These are phyloP conservation scores for Myotis findleyi DNA, from an alignment of 2,797 vertebrate species.

Conservation along the genomic window DNA sequence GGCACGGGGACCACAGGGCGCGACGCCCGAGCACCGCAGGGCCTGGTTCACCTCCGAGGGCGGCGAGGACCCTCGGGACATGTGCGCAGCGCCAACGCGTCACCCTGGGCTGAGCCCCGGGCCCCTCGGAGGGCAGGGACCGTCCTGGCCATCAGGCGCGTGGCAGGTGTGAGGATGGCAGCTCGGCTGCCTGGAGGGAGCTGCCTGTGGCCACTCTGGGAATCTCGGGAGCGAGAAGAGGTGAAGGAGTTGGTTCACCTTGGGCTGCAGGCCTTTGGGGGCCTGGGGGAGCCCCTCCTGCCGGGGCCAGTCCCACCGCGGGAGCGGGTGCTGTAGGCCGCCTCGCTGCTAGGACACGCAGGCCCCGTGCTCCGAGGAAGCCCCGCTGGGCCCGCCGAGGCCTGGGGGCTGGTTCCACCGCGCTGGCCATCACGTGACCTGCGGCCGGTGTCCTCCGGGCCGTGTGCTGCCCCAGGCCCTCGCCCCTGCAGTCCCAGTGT, in stretches of 20 bases:
- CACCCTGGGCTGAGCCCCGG: neutral
- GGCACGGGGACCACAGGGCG: fast-evolving
- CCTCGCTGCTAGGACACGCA: neutral
- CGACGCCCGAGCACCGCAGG: fast-evolving
- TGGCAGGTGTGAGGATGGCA: neutral
- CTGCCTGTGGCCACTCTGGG: neutral
- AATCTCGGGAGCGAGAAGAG: no score
- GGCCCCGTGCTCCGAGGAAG: neutral
- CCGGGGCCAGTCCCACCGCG: no score
- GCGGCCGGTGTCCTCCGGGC: neutral
- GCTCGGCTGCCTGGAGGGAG: no score
- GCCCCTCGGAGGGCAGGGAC: neutral
- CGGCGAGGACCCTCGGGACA: neutral
- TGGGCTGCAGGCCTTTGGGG: neutral
- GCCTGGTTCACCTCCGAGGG: neutral
- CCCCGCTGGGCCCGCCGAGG: neutral
- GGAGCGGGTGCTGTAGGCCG: neutral
- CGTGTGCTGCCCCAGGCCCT: neutral
- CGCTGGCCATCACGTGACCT: neutral
- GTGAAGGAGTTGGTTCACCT: fast-evolving
- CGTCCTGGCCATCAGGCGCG: neutral
- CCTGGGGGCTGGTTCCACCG: neutral
- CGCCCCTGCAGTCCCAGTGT: fast-evolving
- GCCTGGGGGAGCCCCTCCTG: no score
- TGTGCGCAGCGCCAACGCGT: fast-evolving